Conservation (phyloP, 2,888 invertebrate genomes). For the Tortrix viridana region DNA sequence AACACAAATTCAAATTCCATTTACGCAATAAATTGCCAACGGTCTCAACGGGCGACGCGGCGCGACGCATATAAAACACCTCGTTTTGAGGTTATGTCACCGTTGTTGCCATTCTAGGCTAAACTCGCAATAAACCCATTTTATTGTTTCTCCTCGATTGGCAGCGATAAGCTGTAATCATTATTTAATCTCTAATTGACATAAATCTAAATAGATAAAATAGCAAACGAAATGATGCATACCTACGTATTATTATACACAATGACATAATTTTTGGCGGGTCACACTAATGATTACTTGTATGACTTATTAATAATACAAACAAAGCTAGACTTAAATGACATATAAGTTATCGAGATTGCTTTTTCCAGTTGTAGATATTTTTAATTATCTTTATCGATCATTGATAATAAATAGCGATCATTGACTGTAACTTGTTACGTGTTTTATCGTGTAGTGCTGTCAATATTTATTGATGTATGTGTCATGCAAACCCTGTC, state of each 20-base stretch:
- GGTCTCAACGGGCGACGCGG: neutral
- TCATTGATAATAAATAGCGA: neutral
- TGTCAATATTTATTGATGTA: neutral
- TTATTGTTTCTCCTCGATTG: neutral
- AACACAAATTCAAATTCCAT: slow-evolving; percentile 25
- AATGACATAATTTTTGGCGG: neutral
- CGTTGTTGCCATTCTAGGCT: neutral
- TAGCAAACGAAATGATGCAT: neutral
- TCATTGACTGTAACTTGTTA: neutral
- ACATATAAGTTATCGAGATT: too few relatives aligned
- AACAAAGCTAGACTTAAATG: too few relatives aligned
- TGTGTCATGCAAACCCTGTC: neutral
- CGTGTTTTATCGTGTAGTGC: neutral
- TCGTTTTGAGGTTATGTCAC: slow-evolving; percentile 28
- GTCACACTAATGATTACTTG: neutral
- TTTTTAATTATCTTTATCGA: too few relatives aligned
- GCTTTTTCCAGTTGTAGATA: too few relatives aligned
- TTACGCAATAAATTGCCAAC: slow-evolving; percentile 9
- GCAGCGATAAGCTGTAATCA: neutral
- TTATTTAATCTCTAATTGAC: slow-evolving; percentile 1
- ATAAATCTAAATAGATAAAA: neutral
- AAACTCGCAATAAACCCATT: neutral
- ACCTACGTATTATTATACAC: neutral
- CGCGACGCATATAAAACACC: slow-evolving; percentile 8
- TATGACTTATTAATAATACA: too few relatives aligned